Conservation (phyloP, 2,888 invertebrate species). For the Arge pagana region DNA sequence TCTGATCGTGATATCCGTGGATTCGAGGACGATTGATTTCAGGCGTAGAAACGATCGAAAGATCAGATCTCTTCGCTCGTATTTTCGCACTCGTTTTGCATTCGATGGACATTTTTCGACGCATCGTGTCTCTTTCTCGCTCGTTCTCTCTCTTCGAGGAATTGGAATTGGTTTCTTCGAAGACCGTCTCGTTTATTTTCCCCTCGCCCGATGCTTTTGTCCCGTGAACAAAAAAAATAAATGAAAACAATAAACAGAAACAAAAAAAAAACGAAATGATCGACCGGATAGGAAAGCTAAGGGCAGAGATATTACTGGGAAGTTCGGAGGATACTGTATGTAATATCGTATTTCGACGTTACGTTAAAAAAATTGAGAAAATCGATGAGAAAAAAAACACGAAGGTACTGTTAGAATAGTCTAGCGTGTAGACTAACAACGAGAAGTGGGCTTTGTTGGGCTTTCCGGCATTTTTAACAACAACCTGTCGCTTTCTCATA, state of each 20-base stretch:
- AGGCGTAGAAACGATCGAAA: too few species aligned
- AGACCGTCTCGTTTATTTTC: slow-evolving; percentile 50
- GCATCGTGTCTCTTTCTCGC: not conserved
- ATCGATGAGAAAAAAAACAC: not conserved
- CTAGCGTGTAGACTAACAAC: slow-evolving; percentile 17
- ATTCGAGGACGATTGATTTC: too few species aligned
- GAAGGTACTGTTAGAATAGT: slow-evolving; percentile 18
- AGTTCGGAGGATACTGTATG: too few species aligned
- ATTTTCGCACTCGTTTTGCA: not conserved
- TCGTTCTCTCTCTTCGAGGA: slow-evolving; percentile 15
- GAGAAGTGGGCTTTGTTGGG: slow-evolving; percentile 14
- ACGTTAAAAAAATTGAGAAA: slow-evolving; percentile 6
- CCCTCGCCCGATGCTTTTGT: slow-evolving; percentile 47
- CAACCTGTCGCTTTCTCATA: slow-evolving; percentile 9
- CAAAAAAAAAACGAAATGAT: slow-evolving; percentile 26
- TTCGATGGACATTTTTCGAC: not conserved
- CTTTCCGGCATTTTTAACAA: slow-evolving; percentile 16
- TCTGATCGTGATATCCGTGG: too few species aligned
- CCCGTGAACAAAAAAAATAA: slow-evolving; percentile 36
- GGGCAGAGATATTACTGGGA: slow-evolving; percentile 31
- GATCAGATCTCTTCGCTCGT: not conserved
- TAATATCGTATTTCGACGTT: too few species aligned
- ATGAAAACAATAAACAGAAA: slow-evolving; percentile 20
- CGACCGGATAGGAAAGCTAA: slow-evolving; percentile 27
- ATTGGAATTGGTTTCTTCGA: slow-evolving; percentile 52